Evolutionary conservation across 2,888 invertebrate genomes (phyloP).

Genomic region (Drosophila fungiperda): DNA sequence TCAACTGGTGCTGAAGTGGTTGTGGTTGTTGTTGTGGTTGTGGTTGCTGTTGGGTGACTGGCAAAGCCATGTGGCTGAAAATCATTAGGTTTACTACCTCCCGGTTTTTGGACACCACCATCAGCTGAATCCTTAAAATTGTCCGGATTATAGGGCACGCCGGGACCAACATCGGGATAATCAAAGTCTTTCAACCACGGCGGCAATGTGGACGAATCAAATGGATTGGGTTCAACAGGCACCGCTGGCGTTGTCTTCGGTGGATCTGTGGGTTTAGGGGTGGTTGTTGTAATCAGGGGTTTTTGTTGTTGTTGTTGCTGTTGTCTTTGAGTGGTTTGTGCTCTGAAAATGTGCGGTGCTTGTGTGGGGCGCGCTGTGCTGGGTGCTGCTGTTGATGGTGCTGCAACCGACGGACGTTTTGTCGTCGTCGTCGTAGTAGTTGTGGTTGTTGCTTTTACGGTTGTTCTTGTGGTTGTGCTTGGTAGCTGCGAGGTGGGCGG

Average conservation of each 20-base stretch:
- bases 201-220: slow-evolving; percentile 81
- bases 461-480: slow-evolving; percentile 28
- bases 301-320: slow-evolving; percentile 47
- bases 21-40: slow-evolving; percentile 24
- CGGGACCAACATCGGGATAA: slow-evolving; percentile 83
- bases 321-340: slow-evolving; percentile 49
- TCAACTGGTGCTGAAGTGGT: slow-evolving; percentile 65
- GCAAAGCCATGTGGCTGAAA: slow-evolving; percentile 64
- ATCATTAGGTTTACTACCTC: slow-evolving; percentile 60
- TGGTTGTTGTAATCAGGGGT: slow-evolving; percentile 43
- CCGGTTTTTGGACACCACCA: slow-evolving; percentile 27
- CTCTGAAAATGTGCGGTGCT: slow-evolving; percentile 42
- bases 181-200: slow-evolving; percentile 82
- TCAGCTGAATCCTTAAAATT: slow-evolving; percentile 45
- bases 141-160: slow-evolving; percentile 79
- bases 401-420: slow-evolving; percentile 38
- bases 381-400: slow-evolving; percentile 27
- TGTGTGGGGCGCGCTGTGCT: slow-evolving; percentile 38
- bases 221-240: slow-evolving; percentile 62
- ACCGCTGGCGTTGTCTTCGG: slow-evolving; percentile 47
- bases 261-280: slow-evolving; percentile 53
- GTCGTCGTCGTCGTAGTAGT: slow-evolving; percentile 54
- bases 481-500: slow-evolving; percentile 46
- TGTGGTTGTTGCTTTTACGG: slow-evolving; percentile 44
- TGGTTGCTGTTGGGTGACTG: slow-evolving; percentile 35